A percentile compares a stretch with the other conserved stretches of the same genome.
Conservation (phyloP, 2,888 invertebrate genomes). For the Sisyra nigra region DNA sequence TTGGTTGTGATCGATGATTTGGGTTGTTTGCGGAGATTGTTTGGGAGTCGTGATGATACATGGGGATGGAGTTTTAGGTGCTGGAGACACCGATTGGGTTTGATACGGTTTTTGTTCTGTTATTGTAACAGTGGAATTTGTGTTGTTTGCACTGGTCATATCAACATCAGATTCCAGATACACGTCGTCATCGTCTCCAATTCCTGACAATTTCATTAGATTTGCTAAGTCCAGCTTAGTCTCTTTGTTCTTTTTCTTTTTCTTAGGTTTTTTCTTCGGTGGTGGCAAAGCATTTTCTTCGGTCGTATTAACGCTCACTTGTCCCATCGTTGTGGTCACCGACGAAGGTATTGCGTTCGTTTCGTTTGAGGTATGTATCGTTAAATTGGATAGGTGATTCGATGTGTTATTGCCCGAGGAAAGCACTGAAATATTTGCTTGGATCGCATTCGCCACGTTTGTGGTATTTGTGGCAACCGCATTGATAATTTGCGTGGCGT, state of each 20-base stretch:
- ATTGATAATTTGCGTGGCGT: constrained; percentile 6
- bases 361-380: constrained; percentile 12
- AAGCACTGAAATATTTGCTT: constrained; percentile 16
- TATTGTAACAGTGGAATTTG: constrained; percentile 15
- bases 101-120: constrained; percentile 14
- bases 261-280: constrained; percentile 33
- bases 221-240: constrained; percentile 50
- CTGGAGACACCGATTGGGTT: constrained; percentile 13
- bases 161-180: constrained; percentile 27
- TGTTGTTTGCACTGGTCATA: constrained; percentile 10
- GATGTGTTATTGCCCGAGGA: constrained; percentile 5
- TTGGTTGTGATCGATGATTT: constrained; percentile 7
- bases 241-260: constrained; percentile 35
- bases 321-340: background rate
- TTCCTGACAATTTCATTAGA: constrained; percentile 51
- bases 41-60: constrained; percentile 2
- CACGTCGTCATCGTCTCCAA: constrained; percentile 49
- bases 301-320: background rate
- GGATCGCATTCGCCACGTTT: constrained; percentile 8
- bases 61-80: constrained; percentile 9
- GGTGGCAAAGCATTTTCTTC: constrained; percentile 21
- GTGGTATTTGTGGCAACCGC: constrained; percentile 2
- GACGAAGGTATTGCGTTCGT: constrained; percentile 9
- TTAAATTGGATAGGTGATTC: background rate
- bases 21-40: constrained; percentile 1